Conservation (phyloP, 2,888 invertebrate species). For the Mellilla xanthometata region DNA sequence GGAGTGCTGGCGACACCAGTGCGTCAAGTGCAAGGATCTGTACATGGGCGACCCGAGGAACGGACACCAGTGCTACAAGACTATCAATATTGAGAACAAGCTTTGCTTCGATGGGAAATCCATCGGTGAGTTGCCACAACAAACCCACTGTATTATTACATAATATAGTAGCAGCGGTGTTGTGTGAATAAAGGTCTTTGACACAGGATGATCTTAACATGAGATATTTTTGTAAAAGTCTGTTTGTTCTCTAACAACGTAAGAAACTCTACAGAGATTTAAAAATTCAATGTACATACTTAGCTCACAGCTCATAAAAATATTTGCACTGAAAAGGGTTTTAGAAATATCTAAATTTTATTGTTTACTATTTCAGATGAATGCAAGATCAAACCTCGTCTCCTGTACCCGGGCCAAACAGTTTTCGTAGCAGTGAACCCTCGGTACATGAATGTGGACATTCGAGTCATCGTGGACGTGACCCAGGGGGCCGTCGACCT, state of each 20-base stretch:
- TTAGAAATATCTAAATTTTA: too few species aligned
- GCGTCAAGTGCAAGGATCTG: slow-evolving; percentile 95
- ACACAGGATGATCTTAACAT: too few species aligned
- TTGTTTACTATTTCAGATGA: slow-evolving; percentile 86
- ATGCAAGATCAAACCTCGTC: slow-evolving; percentile 92
- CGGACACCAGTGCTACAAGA: slow-evolving; percentile 97
- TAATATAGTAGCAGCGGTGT: too few species aligned
- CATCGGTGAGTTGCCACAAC: slow-evolving; percentile 89
- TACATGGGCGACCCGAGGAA: slow-evolving; percentile 95
- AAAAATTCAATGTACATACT: too few species aligned
- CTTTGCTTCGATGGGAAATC: slow-evolving; percentile 97
- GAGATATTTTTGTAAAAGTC: too few species aligned
- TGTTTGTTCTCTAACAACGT: too few species aligned
- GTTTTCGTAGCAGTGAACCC: slow-evolving; percentile 98
- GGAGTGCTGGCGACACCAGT: slow-evolving; percentile 93
- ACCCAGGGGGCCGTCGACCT: slow-evolving; percentile 95
- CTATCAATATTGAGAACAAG: slow-evolving; percentile 94
- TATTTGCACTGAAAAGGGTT: too few species aligned
- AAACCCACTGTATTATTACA: too few species aligned
- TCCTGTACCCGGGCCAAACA: slow-evolving; percentile 92
- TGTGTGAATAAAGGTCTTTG: too few species aligned
- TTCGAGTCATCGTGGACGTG: slow-evolving; percentile 96
- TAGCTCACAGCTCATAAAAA: too few species aligned
- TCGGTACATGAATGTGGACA: slow-evolving; percentile 97
- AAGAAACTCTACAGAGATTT: too few species aligned